Base-by-base conservation (phyloP, 2,797 vertebrate species). In the Ctenopoma multispine region DNA sequence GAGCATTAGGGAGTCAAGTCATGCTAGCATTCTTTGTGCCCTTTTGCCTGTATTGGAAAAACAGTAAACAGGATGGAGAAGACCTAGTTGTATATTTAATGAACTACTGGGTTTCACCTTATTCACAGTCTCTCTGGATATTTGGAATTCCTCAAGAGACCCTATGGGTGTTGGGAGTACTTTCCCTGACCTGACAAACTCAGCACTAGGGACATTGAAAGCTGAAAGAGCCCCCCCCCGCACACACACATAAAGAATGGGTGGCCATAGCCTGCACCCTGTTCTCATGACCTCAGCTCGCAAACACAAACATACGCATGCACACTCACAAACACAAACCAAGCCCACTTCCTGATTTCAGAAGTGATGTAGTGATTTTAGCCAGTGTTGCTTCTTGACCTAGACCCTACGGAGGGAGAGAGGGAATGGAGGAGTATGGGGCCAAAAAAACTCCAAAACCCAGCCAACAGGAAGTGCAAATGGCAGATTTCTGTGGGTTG, bases 271-370 rank as follows among this genome's bases (percentile, higher is more conserved):
- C 76, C 77, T 62, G 83, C 80, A 82, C 82, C 73, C 75, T 62
- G 63, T 95, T 95, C 94, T 93, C 94, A 94, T 93, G 93, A 94
- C 94, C 93, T 82, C 84, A 55, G 73, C 63, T 81, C 40, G 4
- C 85, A 80, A 82, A 80, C 78, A 85, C 82, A 89, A 83, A 87
- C 75, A 84, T 7, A 70, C 79, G 77, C 80, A 21, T 60, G 64
- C 83, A 80, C 81, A 78, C 75, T 74, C 72, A 29, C 77, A 82
- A 76, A 78, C 82, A 84, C 77, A 80, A 79, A 77, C 70, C 75
- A 48, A 78, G 80, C 80, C 82, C 90, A 90, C 90, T 93, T 94
- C 93, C 93, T 93, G 86, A 63, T 90, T 84, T 86, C 68, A 70
- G 75, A 66, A 55, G 79, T 87, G 83, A 83, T 89, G 84, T 81